A percentile compares a stretch with the other conserved stretches of the same genome.
Conservation (phyloP, 2,797 vertebrate genomes). For the Melanotaenia trifasciata region DNA sequence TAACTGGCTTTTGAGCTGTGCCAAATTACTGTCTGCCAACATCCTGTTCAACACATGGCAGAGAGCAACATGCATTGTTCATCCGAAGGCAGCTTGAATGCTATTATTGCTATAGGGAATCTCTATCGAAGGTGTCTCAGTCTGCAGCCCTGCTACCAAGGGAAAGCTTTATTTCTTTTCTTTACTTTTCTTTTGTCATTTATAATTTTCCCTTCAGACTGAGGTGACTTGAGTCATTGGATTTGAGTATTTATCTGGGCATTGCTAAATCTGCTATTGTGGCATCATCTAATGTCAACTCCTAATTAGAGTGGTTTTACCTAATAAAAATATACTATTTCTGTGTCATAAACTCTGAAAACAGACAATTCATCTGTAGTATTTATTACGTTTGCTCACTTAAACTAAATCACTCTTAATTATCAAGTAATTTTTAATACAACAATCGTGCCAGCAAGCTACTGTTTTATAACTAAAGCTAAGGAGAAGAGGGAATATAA, state of each 20-base stretch:
- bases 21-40: conserved; percentile 53
- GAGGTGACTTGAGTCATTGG: neutral
- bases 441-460: neutral
- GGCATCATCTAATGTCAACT: conserved; percentile 14
- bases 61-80: conserved; percentile 26
- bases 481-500: conserved; percentile 6
- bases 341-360: neutral
- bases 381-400: neutral
- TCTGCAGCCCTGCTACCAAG: conserved; percentile 16
- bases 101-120: neutral
- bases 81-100: conserved; percentile 26
- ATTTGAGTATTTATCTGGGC: neutral
- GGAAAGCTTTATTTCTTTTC: neutral
- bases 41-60: conserved; percentile 34
- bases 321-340: conserved; percentile 17
- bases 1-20: conserved; percentile 36
- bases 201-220: neutral
- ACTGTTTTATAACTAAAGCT: neutral
- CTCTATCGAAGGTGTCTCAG: conserved; percentile 19
- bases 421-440: neutral
- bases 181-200: neutral
- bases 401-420: neutral
- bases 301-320: neutral
- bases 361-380: neutral
- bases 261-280: conserved; percentile 4